Base-by-base conservation (phyloP, 2,888 invertebrate genomes). In the Pseudococcus jackbeardsleyi region DNA sequence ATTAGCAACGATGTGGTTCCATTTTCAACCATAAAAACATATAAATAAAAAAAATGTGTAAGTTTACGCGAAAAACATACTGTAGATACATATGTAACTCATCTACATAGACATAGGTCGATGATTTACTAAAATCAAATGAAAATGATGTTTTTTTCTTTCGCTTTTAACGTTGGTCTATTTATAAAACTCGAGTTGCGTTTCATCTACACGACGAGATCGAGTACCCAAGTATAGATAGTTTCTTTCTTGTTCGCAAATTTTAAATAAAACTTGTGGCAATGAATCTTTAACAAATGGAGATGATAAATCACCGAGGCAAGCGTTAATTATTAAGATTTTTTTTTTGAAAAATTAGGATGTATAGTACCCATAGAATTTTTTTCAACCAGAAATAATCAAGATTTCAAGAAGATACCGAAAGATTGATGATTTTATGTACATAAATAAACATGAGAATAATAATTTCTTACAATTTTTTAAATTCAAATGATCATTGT, bases 1-100 rank as follows among this genome's bases (percentile, higher is more conserved):
- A 68, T 68, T 68, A 68, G 68, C 68, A 68, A 68, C 68, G 26
- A 26, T 68, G 68, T 15, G 68, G 68, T 26, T 19, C 68, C 26
- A 26, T 19, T 42, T 42, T 8, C 42, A 42, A 12, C 26, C 19
- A 26, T 68, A 68, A 68, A 68, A 19, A 68, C 12, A 26, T 6
- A 26, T 12, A 68, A 11, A n/a, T n/a, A 54, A n/a, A n/a, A n/a
- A 68, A 22, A 68, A n/a, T 42, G 42, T 5, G 19, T 26, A 11
- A 12, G 26, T 26, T 26, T 19, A 22, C 15, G 26, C 26, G 15
- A 68, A 11, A 68, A 7, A 9, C 68, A 68, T 68, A 42, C 26
- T 68, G 54, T 54, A 54, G 54, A 54, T 12, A 50, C 48, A 4
- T 50, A 50, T 54, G n/a, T 15, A 8, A n/a, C 54, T 68, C 22